These are phyloP conservation scores for Chloroceryle inda DNA, from an alignment of 2,797 vertebrate species.

Conservation along the genomic window DNA sequence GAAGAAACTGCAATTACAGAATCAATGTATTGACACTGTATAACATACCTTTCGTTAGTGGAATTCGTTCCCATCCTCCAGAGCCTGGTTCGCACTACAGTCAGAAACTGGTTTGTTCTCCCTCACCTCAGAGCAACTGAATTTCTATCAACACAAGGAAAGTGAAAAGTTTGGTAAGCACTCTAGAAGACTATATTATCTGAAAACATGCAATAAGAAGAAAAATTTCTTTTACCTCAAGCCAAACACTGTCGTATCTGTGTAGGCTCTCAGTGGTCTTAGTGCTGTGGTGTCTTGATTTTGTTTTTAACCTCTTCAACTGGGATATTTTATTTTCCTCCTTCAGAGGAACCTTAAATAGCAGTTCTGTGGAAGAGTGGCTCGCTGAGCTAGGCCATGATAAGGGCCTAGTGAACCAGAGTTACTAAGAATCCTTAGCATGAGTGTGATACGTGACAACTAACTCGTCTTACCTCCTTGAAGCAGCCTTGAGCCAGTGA, in stretches of 20 bases:
- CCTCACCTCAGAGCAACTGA: neutral
- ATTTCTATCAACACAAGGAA: neutral
- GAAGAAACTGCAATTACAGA: neutral
- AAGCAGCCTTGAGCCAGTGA: too few species aligned
- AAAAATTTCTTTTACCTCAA: neutral
- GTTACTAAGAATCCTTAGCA: too few species aligned
- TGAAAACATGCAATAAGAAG: neutral
- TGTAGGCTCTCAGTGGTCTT: neutral
- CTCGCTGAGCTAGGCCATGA: too few species aligned
- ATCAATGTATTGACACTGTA: neutral
- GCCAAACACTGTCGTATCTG: fast-evolving
- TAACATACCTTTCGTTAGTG: neutral
- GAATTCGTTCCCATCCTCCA: neutral
- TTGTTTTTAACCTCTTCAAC: neutral
- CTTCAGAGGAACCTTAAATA: neutral
- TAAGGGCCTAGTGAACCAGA: too few species aligned
- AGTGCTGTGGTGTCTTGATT: fast-evolving
- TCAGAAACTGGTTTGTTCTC: neutral
- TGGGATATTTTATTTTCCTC: neutral
- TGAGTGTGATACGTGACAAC: too few species aligned
- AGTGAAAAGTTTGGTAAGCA: neutral
- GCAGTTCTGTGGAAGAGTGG: too few species aligned
- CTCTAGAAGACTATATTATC: neutral
- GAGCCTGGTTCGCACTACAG: neutral
- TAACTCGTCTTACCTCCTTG: too few species aligned